phyloP scores from a whole-genome alignment of 2,113 vertebrate species.

The Hirundichthys speculiger region DNA sequence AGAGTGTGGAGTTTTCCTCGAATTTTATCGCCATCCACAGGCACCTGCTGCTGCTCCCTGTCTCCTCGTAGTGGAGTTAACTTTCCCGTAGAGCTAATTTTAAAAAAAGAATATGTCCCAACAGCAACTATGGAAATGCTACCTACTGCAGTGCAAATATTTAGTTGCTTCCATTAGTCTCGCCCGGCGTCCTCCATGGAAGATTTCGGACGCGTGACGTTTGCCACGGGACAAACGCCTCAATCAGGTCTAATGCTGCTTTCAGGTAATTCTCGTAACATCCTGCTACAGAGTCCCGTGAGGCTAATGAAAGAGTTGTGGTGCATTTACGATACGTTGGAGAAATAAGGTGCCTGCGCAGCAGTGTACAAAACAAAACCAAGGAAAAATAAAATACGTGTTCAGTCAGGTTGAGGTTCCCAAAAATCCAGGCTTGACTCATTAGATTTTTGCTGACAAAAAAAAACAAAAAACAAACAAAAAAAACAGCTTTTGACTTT shows the following conservation, averaged over 20 bases:
- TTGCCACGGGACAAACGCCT: conserved; percentile 55
- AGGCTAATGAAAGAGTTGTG: not conserved
- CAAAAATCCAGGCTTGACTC: no score
- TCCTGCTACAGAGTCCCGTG: not conserved
- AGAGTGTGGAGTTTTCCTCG: conserved; percentile 21
- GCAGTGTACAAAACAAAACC: no score
- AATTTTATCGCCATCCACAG: conserved; percentile 50
- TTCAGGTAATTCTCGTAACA: conserved; percentile 44
- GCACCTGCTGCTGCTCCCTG: conserved; percentile 58
- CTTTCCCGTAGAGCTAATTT: not conserved
- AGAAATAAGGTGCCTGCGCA: no score
- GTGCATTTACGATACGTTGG: not conserved
- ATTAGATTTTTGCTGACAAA: no score
- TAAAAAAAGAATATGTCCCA: not conserved
- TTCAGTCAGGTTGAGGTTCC: no score
- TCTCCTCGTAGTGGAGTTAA: not conserved
- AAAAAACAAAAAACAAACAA: no score
- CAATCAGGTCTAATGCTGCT: conserved; percentile 56
- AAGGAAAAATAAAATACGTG: no score
- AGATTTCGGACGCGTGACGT: conserved; percentile 40
- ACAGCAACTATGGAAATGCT: not conserved
- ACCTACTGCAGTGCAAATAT: not conserved
- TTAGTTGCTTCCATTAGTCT: not conserved
- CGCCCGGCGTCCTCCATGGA: not conserved
- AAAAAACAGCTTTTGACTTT: no score